Percentiles rank a stretch among this genome's conserved stretches.
Evolutionary conservation across 1,140 invertebrate genomes (phyloP).

Genomic region (Nasonia giraulti): DNA sequence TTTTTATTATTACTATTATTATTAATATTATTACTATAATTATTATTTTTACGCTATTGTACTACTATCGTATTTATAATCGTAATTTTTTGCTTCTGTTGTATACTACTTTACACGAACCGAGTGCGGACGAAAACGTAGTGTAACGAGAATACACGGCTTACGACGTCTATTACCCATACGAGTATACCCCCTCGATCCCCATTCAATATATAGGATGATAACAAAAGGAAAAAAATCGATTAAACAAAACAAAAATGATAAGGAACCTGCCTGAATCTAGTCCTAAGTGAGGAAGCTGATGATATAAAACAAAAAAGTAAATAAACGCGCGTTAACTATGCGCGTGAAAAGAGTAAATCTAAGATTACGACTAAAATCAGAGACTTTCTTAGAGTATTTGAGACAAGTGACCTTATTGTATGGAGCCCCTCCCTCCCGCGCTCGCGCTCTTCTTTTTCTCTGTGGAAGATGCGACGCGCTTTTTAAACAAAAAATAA

Average conservation of each 20-base stretch:
- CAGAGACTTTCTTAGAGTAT: slow-evolving; percentile 53
- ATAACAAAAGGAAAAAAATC: slow-evolving; percentile 24
- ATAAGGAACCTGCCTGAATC: slow-evolving; percentile 57
- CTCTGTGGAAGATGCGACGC: not conserved
- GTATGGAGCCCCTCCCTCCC: slow-evolving; percentile 50
- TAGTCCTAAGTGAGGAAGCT: slow-evolving; percentile 58
- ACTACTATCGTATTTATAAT: not conserved
- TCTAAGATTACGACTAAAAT: slow-evolving; percentile 46
- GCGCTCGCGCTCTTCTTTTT: slow-evolving; percentile 36
- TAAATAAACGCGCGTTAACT: slow-evolving; percentile 39
- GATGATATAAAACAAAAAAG: slow-evolving; percentile 40
- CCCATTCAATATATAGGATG: slow-evolving; percentile 11
- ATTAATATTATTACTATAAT: not conserved
- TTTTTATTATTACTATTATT: slow-evolving; percentile 14
- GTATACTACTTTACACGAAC: not conserved
- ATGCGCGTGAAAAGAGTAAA: slow-evolving; percentile 12
- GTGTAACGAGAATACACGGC: not conserved
- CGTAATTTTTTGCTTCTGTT: not conserved
- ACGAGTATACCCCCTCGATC: slow-evolving; percentile 2
- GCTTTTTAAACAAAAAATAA: slow-evolving; percentile 14
- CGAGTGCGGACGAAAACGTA: slow-evolving; percentile 1
- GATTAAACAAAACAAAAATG: slow-evolving; percentile 37
- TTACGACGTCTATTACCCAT: not conserved
- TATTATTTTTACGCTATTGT: slow-evolving; percentile 8
- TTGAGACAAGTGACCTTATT: slow-evolving; percentile 65